Evolutionary conservation across 2,888 invertebrate species (phyloP).

Genomic region (Andrena trimmerana): DNA sequence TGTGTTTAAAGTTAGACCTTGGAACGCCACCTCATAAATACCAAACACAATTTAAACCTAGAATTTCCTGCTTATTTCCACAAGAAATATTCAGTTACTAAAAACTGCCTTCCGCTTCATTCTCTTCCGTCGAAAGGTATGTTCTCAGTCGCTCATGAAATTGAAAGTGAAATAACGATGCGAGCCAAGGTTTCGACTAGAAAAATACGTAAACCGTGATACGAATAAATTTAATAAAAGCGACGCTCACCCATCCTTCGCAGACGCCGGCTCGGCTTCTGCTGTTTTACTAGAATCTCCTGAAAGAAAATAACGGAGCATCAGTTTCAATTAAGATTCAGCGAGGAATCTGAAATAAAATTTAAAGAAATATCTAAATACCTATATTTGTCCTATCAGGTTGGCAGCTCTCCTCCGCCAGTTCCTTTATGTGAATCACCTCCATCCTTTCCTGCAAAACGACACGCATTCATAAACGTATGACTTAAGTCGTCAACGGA

Average conservation of each 20-base stretch:
- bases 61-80: too few species aligned
- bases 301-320: too few species aligned
- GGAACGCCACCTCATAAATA: neutral
- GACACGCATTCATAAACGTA: neutral
- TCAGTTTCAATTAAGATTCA: neutral
- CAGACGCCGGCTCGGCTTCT: neutral
- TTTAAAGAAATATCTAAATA: neutral
- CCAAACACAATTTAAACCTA: too few species aligned
- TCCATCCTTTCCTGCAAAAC: constrained; percentile 57
- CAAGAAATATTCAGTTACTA: too few species aligned
- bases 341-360: neutral
- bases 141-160: neutral
- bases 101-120: too few species aligned
- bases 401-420: neutral
- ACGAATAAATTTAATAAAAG: neutral
- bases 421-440: constrained; percentile 12
- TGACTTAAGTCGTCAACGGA: neutral
- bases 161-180: neutral
- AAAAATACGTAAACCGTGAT: neutral
- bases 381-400: constrained; percentile 15
- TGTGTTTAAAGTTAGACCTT: neutral
- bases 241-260: constrained; percentile 28
- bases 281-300: too few species aligned
- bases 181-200: neutral
- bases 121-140: neutral